These are phyloP conservation scores for Vannuccia rotundouncinata DNA, from an alignment of 2,888 invertebrate genomes.

Conservation along the genomic window DNA sequence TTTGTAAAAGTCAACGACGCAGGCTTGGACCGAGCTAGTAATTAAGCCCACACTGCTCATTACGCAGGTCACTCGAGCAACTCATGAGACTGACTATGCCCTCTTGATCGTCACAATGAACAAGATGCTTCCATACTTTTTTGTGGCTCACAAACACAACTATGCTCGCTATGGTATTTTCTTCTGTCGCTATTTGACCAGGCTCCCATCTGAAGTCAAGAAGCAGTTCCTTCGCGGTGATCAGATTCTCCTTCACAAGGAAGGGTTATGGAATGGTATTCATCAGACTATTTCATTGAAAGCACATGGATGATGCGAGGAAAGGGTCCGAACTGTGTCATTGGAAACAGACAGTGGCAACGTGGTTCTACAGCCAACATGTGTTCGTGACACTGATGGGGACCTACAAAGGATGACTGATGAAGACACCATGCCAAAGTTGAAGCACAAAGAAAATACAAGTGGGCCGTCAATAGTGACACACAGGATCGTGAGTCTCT, in stretches of 20 bases:
- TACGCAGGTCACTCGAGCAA: no score
- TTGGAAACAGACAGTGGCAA: constrained; percentile 1
- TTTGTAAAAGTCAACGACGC: no score
- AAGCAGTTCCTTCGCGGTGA: no score
- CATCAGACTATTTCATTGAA: neutral
- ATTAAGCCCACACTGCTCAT: no score
- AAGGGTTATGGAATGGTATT: constrained; percentile 11
- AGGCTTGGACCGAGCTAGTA: no score
- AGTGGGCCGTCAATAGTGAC: constrained; percentile 15
- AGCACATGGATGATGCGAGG: constrained; percentile 4
- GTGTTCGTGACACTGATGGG: constrained; percentile 10
- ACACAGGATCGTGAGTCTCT: constrained; percentile 15
- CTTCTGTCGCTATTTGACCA: no score
- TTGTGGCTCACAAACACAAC: no score
- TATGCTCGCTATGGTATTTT: no score
- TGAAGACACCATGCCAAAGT: neutral
- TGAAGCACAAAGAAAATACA: constrained; percentile 7
- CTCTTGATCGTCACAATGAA: no score
- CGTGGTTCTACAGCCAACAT: neutral
- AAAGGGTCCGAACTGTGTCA: neutral
- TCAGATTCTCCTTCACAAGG: neutral
- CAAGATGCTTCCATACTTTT: no score
- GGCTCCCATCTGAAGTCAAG: no score
- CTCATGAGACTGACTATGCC: no score
- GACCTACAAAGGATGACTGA: constrained; percentile 3